A percentile compares a stretch with the other conserved stretches of the same genome.
Evolutionary conservation across 2,113 vertebrate genomes (phyloP).

Genomic region (Oncorhynchus keta): DNA sequence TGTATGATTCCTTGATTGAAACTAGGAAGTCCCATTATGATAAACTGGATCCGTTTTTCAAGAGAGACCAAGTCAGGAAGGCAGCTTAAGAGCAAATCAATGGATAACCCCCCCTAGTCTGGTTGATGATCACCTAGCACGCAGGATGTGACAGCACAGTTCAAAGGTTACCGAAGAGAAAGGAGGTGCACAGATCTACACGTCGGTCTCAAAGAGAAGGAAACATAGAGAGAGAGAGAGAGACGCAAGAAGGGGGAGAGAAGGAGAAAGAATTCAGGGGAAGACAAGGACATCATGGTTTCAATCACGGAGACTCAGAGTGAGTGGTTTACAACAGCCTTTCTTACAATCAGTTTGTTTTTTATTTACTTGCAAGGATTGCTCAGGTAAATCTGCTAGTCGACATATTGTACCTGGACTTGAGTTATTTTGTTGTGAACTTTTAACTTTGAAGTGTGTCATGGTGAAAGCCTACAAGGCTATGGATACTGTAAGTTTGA

Average conservation of each 20-base stretch:
- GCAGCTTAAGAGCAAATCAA: too few species aligned
- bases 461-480: too few species aligned
- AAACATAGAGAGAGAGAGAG: not conserved
- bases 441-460: not conserved
- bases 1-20: too few species aligned
- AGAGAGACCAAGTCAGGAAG: too few species aligned
- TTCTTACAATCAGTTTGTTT: too few species aligned
- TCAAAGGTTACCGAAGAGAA: conserved; percentile 57
- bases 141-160: conserved; percentile 19
- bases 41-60: too few species aligned
- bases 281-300: conserved; percentile 59
- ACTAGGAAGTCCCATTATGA: too few species aligned
- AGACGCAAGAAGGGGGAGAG: not conserved
- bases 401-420: too few species aligned
- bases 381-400: too few species aligned
- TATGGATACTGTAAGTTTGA: too few species aligned
- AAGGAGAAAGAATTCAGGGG: not conserved
- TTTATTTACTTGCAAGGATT: too few species aligned
- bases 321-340: conserved; percentile 60
- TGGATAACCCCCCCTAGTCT: not conserved
- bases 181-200: not conserved
- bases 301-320: conserved; percentile 80
- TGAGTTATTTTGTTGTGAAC: not conserved
- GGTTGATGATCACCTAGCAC: conserved; percentile 63
- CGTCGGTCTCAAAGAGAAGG: not conserved